Evolutionary conservation across 2,888 invertebrate species (phyloP).

Genomic region (Julus scandinavius): DNA sequence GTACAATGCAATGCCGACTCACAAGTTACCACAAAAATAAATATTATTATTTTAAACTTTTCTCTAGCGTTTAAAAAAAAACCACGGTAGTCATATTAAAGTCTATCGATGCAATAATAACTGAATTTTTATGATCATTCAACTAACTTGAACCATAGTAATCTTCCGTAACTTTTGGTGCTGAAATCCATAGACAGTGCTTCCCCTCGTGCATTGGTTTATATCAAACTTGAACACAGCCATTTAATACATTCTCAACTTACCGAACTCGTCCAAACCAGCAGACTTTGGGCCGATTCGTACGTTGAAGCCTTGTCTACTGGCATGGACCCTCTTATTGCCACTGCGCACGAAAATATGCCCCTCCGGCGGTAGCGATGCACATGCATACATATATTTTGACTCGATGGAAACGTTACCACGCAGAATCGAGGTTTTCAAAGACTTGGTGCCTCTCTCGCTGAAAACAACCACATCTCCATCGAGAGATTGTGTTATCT

Average conservation of each 20-base stretch:
- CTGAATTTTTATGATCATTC: too few species aligned
- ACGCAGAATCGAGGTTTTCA: constrained; percentile 83
- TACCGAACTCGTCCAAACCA: constrained; percentile 87
- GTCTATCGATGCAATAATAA: too few species aligned
- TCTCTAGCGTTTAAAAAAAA: too few species aligned
- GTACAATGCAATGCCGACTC: too few species aligned
- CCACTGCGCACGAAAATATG: constrained; percentile 78
- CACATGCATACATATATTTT: constrained; percentile 87
- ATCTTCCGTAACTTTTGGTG: neutral
- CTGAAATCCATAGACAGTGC: neutral
- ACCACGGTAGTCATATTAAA: too few species aligned
- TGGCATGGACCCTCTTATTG: constrained; percentile 89
- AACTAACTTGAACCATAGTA: too few species aligned
- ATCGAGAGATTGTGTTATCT: constrained; percentile 58
- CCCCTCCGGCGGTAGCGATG: constrained; percentile 76
- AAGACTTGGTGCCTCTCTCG: constrained; percentile 83
- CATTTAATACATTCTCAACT: constrained; percentile 16
- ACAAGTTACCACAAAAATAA: too few species aligned
- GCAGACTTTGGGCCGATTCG: constrained; percentile 91
- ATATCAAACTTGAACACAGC: too few species aligned
- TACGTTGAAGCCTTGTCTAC: constrained; percentile 87
- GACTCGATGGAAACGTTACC: constrained; percentile 87
- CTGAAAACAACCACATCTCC: constrained; percentile 72
- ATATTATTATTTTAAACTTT: too few species aligned
- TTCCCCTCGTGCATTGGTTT: too few species aligned